A percentile compares a stretch with the other conserved stretches of the same genome.
Conservation (phyloP, 2,888 invertebrate species). For the Cremastinae sp. region DNA sequence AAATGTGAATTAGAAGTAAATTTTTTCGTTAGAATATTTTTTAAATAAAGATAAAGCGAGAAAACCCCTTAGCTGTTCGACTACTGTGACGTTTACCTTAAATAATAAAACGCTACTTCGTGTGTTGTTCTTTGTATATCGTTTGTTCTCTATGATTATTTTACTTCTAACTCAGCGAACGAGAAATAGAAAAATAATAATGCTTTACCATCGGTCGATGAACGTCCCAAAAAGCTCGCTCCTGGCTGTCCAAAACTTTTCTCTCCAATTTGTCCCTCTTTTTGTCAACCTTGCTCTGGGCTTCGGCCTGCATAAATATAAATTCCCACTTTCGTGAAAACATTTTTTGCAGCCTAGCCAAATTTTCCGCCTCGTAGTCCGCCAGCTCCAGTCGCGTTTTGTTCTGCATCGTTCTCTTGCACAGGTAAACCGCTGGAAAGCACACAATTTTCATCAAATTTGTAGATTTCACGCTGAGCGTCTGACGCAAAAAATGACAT, state of each 20-base stretch:
- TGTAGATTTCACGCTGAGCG: background rate
- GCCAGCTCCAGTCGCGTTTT: conserved; percentile 98
- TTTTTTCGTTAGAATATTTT: too few relatives aligned
- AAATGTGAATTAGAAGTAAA: too few relatives aligned
- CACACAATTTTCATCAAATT: conserved; percentile 14
- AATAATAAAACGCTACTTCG: background rate
- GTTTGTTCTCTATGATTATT: too few relatives aligned
- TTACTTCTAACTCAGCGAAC: too few relatives aligned
- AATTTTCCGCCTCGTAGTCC: conserved; percentile 99
- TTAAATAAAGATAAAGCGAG: too few relatives aligned
- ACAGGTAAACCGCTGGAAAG: conserved; percentile 95
- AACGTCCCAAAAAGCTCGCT: conserved; percentile 99
- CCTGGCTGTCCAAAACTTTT: conserved; percentile 99
- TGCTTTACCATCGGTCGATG: conserved; percentile 98
- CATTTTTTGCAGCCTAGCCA: conserved; percentile 98
- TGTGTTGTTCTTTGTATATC: conserved; percentile 13
- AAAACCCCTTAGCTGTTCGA: too few relatives aligned
- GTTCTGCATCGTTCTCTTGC: conserved; percentile 99
- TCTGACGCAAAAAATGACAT: too few relatives aligned
- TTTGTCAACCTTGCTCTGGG: conserved; percentile 97
- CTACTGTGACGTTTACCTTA: too few relatives aligned
- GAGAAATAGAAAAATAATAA: conserved; percentile 41
- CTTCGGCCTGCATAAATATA: conserved; percentile 99
- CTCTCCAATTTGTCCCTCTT: conserved; percentile 98
- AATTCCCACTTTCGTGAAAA: conserved; percentile 99